Percentiles rank a stretch among this genome's conserved stretches.
phyloP scores from a whole-genome alignment of 2,888 invertebrate species.

The Aleiodes alternator region DNA sequence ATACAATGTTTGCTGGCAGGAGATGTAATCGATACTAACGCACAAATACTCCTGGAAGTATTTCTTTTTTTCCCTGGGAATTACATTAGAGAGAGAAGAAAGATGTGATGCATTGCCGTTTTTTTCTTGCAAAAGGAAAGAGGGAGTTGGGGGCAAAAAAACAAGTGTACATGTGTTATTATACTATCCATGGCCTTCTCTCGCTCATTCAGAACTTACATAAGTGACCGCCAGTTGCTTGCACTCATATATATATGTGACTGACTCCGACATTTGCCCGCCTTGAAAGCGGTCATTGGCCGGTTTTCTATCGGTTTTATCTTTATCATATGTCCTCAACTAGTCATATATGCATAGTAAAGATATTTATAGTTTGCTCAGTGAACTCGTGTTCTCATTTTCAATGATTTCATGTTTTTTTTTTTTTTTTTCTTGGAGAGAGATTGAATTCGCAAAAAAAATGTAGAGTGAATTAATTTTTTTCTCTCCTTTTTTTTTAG shows the following conservation, averaged over 20 bases:
- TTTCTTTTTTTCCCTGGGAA: background rate
- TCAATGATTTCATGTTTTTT: conserved; percentile 11
- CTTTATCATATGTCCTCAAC: conserved; percentile 40
- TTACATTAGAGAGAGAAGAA: background rate
- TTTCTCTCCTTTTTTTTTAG: no score
- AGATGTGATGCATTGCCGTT: background rate
- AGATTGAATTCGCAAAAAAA: background rate
- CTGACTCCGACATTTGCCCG: conserved; percentile 50
- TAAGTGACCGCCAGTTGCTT: conserved; percentile 46
- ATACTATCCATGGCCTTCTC: conserved; percentile 14
- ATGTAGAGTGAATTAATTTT: no score
- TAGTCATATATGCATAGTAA: conserved; percentile 26
- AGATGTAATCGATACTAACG: conserved; percentile 28
- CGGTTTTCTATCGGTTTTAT: conserved; percentile 54
- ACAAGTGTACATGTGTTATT: background rate
- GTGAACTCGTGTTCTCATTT: conserved; percentile 22
- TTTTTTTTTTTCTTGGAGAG: background rate
- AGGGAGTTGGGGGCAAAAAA: background rate
- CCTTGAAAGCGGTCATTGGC: conserved; percentile 73
- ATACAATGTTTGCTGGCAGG: conserved; percentile 13
- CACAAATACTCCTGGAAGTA: background rate
- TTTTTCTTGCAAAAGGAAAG: background rate
- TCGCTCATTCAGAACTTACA: conserved; percentile 46
- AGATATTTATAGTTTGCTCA: conserved; percentile 19
- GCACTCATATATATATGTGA: background rate